phyloP scores from a whole-genome alignment of 2,797 vertebrate species.

The Smutsia temminckii region DNA sequence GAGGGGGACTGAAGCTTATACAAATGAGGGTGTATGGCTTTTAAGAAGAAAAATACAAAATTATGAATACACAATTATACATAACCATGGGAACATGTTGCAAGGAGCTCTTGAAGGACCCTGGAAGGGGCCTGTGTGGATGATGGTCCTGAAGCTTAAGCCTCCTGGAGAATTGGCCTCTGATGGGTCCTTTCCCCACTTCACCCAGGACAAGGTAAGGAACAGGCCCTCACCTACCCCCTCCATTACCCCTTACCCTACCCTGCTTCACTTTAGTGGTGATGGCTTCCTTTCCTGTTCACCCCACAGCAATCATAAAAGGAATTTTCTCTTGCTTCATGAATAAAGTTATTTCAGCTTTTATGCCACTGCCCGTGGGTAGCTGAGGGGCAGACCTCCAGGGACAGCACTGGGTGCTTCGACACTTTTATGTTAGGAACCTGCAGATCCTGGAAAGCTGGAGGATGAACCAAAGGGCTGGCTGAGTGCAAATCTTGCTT shows the following conservation, averaged over 20 bases:
- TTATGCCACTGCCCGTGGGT: neutral
- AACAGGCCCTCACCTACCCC: neutral
- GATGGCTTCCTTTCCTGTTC: neutral
- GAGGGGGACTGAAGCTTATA: neutral
- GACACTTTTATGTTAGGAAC: neutral
- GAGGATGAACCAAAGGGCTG: neutral
- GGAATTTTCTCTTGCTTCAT: neutral
- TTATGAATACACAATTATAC: neutral
- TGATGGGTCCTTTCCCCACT: neutral
- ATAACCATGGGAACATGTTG: neutral
- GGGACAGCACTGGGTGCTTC: neutral
- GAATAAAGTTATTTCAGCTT: neutral
- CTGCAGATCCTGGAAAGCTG: neutral
- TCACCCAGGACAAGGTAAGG: neutral
- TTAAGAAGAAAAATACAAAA: neutral
- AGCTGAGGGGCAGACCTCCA: neutral
- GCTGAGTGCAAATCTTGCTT: too few species aligned
- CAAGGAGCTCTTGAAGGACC: neutral
- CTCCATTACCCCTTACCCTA: too few species aligned
- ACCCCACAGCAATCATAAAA: neutral
- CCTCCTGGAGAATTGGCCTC: neutral
- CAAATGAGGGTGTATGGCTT: neutral
- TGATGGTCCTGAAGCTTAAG: neutral
- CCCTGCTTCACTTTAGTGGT: neutral
- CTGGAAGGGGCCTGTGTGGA: neutral